Conservation (phyloP, 92 coral and sea anemone genomes). For the Heteractis magnifica region DNA sequence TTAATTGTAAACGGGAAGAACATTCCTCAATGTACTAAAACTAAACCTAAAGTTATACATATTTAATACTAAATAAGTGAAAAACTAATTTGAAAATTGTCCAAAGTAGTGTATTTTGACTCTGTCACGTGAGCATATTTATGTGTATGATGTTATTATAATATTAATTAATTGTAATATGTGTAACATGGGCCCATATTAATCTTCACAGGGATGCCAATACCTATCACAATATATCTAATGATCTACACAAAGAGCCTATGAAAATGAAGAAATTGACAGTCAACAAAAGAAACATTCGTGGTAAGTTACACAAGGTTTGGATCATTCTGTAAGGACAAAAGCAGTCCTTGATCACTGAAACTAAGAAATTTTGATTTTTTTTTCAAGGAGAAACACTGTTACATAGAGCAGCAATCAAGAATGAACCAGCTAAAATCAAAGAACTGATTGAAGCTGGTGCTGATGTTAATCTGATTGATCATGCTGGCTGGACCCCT, state of each 20-base stretch:
- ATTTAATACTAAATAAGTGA: no score
- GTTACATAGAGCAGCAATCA: slow-evolving; percentile 80
- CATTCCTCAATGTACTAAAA: no score
- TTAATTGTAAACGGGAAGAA: no score
- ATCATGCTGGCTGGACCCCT: slow-evolving; percentile 95
- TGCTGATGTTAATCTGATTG: slow-evolving; percentile 77
- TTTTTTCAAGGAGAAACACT: slow-evolving; percentile 73
- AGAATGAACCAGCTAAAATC: slow-evolving; percentile 64
- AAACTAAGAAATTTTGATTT: background rate
- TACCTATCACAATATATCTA: background rate
- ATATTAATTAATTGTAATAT: no score
- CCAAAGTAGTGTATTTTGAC: no score
- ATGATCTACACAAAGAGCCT: background rate
- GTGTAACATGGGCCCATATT: background rate
- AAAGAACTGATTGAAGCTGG: slow-evolving; percentile 63
- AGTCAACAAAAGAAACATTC: slow-evolving; percentile 44
- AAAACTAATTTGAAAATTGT: no score
- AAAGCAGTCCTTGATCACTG: no score
- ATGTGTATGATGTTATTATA: no score
- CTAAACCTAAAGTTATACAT: no score
- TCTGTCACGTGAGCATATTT: no score
- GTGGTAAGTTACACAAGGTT: slow-evolving; percentile 21
- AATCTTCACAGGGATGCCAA: slow-evolving; percentile 30
- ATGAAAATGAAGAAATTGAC: slow-evolving; percentile 33
- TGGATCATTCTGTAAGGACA: no score